phyloP scores from a whole-genome alignment of 2,113 vertebrate genomes.

The Scartelaos histophorus region DNA sequence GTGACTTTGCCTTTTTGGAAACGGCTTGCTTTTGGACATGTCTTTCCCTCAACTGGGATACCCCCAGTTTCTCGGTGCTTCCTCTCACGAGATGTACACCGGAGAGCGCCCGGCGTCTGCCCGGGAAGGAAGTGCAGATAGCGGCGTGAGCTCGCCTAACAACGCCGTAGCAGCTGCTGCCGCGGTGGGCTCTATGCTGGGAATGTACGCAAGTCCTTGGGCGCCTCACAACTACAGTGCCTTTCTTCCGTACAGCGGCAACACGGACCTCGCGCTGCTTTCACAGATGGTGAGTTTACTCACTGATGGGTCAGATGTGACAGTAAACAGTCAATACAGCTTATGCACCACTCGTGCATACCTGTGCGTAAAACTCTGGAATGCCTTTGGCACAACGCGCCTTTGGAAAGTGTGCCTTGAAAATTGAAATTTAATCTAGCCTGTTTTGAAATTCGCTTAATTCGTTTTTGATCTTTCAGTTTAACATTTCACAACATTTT shows the following conservation, averaged over 20 bases:
- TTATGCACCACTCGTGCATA: not conserved
- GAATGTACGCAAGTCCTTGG: conserved; percentile 93
- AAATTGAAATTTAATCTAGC: not conserved
- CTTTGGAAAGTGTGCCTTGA: not conserved
- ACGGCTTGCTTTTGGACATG: conserved; percentile 80
- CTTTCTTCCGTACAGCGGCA: conserved; percentile 92
- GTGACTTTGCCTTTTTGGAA: conserved; percentile 44
- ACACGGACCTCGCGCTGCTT: conserved; percentile 89
- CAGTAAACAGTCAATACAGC: not conserved
- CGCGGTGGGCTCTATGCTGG: conserved; percentile 90
- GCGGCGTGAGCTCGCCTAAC: conserved; percentile 81
- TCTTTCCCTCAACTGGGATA: conserved; percentile 95
- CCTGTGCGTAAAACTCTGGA: conserved; percentile 7
- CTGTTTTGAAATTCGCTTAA: not conserved
- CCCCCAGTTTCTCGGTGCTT: conserved; percentile 88
- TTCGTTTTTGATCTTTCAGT: not conserved
- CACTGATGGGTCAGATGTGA: conserved; percentile 15
- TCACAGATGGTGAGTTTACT: conserved; percentile 88
- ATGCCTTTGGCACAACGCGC: not conserved
- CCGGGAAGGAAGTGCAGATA: conserved; percentile 81
- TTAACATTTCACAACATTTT: not conserved
- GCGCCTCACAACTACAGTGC: conserved; percentile 92
- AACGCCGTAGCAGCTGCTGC: conserved; percentile 86
- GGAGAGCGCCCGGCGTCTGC: conserved; percentile 86
- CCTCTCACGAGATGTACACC: conserved; percentile 86